A percentile compares a stretch with the other conserved stretches of the same genome.
Evolutionary conservation across 1,140 invertebrate species (phyloP).

Genomic region (Bombus consobrinus): DNA sequence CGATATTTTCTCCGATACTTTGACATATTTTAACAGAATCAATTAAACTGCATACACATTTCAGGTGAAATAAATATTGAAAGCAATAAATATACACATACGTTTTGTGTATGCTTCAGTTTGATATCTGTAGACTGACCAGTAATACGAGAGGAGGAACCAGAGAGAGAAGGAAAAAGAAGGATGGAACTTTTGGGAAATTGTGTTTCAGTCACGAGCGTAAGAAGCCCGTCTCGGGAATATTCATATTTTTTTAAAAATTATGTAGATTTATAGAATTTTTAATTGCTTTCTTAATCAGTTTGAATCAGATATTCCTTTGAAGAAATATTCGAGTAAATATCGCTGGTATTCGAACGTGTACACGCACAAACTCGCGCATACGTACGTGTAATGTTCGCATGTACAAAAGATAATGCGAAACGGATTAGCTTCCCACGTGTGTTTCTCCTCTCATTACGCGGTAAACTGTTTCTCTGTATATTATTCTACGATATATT

Average conservation of each 20-base stretch:
- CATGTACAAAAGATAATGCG: background rate
- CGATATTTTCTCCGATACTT: background rate
- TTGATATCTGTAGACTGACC: too few species aligned
- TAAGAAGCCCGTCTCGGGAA: background rate
- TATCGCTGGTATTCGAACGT: background rate
- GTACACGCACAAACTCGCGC: background rate
- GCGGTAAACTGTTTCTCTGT: background rate
- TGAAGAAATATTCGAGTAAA: background rate
- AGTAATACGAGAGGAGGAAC: background rate
- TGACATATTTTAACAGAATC: background rate
- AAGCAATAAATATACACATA: background rate
- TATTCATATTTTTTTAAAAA: background rate
- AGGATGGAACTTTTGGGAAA: background rate
- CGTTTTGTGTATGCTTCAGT: background rate
- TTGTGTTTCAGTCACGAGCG: background rate
- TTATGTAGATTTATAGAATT: background rate
- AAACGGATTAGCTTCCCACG: background rate
- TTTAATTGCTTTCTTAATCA: background rate
- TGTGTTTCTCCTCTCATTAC: background rate
- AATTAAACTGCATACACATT: background rate
- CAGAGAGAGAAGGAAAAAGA: background rate
- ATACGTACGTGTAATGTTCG: background rate
- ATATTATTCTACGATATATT: too few species aligned
- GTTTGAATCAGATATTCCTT: background rate
- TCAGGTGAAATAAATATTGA: background rate